Conservation (phyloP, 2,797 vertebrate genomes). For the Salarias fasciatus region DNA sequence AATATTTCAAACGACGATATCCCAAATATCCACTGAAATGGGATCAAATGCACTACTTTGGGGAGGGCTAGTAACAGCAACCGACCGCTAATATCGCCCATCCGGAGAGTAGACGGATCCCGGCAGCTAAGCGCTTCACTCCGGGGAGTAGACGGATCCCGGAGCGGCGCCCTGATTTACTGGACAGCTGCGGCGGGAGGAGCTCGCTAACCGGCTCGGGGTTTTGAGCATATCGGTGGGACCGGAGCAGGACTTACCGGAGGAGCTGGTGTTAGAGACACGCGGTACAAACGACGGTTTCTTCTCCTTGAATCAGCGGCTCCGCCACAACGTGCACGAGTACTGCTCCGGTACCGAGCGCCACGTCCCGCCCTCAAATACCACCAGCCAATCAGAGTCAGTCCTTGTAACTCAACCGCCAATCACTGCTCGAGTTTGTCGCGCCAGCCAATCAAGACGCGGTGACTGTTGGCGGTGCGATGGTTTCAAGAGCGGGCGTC, state of each 20-base stretch:
- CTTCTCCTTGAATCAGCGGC: slow-evolving; percentile 52
- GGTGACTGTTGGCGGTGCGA: background rate
- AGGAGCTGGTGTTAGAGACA: slow-evolving; percentile 49
- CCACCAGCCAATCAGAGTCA: slow-evolving; percentile 54
- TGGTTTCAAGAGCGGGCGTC: background rate
- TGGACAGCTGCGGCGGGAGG: background rate
- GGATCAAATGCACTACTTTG: no score
- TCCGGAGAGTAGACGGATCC: no score
- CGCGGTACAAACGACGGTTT: slow-evolving; percentile 4
- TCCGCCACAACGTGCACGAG: slow-evolving; percentile 70
- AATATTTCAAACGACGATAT: no score
- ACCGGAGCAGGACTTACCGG: slow-evolving; percentile 50
- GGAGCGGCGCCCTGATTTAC: slow-evolving; percentile 19
- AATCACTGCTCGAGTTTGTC: slow-evolving; percentile 47
- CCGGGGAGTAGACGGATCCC: slow-evolving; percentile 52
- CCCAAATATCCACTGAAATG: no score
- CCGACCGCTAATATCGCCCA: slow-evolving; percentile 13
- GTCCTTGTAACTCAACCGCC: background rate
- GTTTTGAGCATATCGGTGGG: accelerated
- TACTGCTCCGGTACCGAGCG: slow-evolving; percentile 40
- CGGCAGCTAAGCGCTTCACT: no score
- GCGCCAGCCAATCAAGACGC: slow-evolving; percentile 10
- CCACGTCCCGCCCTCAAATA: slow-evolving; percentile 24
- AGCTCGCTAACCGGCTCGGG: background rate
- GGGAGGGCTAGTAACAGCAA: no score